Conservation (phyloP, 2,113 vertebrate genomes). For the Salvelinus namaycush region DNA sequence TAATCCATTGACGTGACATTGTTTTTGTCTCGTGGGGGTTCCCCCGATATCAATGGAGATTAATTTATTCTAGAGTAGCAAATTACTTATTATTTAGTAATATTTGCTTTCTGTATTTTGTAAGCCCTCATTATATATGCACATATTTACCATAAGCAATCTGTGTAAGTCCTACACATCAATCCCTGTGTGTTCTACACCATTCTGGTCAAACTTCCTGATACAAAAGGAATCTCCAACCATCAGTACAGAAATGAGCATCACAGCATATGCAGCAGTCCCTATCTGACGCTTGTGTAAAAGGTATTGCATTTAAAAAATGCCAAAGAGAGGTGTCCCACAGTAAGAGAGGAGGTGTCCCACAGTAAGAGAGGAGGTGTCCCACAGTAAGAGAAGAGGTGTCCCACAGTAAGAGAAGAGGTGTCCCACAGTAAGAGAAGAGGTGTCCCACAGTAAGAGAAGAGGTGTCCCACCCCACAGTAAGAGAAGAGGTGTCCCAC, state of each 20-base stretch:
- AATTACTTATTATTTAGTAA: conserved; percentile 8
- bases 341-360: neutral
- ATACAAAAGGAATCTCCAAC: neutral
- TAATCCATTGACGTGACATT: neutral
- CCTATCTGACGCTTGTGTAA: neutral
- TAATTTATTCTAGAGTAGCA: conserved; percentile 53
- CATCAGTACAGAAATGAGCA: neutral
- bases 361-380: neutral
- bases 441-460: neutral
- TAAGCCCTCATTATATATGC: too few species aligned
- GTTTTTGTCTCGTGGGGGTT: conserved; percentile 13
- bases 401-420: neutral
- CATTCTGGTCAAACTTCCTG: neutral
- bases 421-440: neutral
- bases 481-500: neutral
- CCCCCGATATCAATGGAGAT: conserved; percentile 19
- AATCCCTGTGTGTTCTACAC: neutral
- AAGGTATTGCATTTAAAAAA: neutral
- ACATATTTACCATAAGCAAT: neutral
- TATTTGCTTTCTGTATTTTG: conserved; percentile 30
- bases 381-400: neutral
- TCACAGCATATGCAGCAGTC: neutral
- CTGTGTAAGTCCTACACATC: too few species aligned
- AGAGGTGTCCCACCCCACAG: neutral
- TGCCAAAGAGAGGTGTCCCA: neutral